A percentile compares a stretch with the other conserved stretches of the same genome.
Conservation (phyloP, 2,113 vertebrate genomes). For the Saccopteryx leptura region DNA sequence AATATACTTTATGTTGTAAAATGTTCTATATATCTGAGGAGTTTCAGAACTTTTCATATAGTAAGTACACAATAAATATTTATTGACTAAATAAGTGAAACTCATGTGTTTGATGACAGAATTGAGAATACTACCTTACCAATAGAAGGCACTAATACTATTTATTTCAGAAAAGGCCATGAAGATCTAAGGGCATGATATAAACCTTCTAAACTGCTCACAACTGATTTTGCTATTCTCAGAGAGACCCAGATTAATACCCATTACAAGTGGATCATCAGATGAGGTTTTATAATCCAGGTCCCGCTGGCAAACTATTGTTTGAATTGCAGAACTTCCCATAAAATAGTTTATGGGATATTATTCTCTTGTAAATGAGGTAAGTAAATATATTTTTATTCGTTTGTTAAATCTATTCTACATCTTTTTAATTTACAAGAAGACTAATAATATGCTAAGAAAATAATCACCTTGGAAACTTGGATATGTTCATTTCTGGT, state of each 20-base stretch:
- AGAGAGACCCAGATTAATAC: not conserved
- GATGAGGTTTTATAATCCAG: not conserved
- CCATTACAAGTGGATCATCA: not conserved
- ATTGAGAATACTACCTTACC: not conserved
- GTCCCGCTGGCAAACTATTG: not conserved
- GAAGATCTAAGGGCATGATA: not conserved
- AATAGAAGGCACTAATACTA: not conserved
- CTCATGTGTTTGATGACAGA: not conserved
- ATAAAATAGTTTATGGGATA: conserved; percentile 59
- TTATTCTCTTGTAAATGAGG: conserved; percentile 59
- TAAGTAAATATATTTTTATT: conserved; percentile 50
- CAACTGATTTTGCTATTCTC: not conserved
- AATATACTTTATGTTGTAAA: not conserved
- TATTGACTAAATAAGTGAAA: not conserved
- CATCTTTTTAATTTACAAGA: not conserved
- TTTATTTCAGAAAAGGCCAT: not conserved
- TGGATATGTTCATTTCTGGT: not conserved
- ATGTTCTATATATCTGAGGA: not conserved
- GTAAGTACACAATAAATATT: not conserved
- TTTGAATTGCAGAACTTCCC: not conserved
- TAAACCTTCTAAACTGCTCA: not conserved
- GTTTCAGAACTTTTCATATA: not conserved
- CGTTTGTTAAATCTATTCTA: not conserved
- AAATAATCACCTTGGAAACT: not conserved
- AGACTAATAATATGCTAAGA: not conserved